Percentiles rank a stretch among this genome's conserved stretches.
Conservation (phyloP, 2,888 invertebrate genomes). For the Erebia ligea region DNA sequence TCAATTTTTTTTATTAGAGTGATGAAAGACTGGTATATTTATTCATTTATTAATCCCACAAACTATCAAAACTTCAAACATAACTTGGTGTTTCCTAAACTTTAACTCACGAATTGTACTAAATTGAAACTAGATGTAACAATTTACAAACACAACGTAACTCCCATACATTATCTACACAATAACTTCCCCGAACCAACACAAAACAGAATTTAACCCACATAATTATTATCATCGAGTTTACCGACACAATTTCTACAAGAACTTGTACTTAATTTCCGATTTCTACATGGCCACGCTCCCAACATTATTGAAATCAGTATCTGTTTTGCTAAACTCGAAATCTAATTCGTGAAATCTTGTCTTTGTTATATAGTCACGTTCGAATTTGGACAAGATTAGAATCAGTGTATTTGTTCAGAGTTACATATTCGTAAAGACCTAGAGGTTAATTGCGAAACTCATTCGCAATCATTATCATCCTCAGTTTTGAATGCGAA, state of each 20-base stretch:
- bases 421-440: not conserved
- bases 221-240: not conserved
- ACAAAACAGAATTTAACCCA: too few relatives aligned
- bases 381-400: constrained; percentile 29
- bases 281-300: not conserved
- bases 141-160: too few relatives aligned
- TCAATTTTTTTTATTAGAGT: too few relatives aligned
- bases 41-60: too few relatives aligned
- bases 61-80: too few relatives aligned
- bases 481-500: not conserved
- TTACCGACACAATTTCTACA: not conserved
- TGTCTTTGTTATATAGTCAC: constrained; percentile 25
- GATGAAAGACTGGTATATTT: too few relatives aligned
- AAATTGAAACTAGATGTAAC: too few relatives aligned
- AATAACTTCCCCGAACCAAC: too few relatives aligned
- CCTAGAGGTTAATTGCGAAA: not conserved
- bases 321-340: constrained; percentile 21
- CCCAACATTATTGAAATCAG: constrained; percentile 19
- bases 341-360: constrained; percentile 22
- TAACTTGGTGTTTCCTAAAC: too few relatives aligned
- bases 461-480: not conserved
- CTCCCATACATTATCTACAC: too few relatives aligned
- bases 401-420: constrained; percentile 20
- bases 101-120: too few relatives aligned
- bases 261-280: not conserved